Conservation (phyloP, 2,797 vertebrate genomes). For the Phylloscopus collybita region DNA sequence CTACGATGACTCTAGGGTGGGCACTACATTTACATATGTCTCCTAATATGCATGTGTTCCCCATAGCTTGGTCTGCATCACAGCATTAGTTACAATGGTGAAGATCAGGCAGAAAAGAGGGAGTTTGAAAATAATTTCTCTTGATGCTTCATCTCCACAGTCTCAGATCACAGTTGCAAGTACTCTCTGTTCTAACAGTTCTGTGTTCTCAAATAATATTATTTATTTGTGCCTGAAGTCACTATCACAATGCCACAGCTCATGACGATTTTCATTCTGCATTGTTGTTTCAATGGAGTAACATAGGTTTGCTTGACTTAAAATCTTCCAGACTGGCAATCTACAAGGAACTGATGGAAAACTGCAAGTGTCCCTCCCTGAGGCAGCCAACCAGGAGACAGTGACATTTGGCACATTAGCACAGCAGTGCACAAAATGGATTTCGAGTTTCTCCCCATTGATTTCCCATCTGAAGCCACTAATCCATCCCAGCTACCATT, state of each 20-base stretch:
- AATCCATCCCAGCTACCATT: neutral
- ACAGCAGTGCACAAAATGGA: neutral
- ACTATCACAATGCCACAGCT: neutral
- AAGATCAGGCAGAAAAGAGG: neutral
- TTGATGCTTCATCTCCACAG: neutral
- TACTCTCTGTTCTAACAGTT: neutral
- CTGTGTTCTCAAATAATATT: neutral
- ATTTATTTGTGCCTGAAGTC: neutral
- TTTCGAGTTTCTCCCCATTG: neutral
- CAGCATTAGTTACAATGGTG: neutral
- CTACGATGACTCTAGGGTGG: neutral
- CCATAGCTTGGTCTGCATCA: neutral
- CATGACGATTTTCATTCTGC: neutral
- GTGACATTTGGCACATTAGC: neutral
- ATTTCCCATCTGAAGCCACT: conserved; percentile 3
- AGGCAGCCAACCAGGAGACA: neutral
- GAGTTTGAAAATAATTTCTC: neutral
- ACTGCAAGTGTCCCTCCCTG: neutral
- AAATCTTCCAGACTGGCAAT: neutral
- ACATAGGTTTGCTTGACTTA: neutral
- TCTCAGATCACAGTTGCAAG: neutral
- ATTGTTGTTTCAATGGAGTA: neutral
- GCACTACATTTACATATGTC: neutral
- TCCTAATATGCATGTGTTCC: neutral
- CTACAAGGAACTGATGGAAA: neutral